Conservation (phyloP, 2,888 invertebrate genomes). For the Drosophila formosana region DNA sequence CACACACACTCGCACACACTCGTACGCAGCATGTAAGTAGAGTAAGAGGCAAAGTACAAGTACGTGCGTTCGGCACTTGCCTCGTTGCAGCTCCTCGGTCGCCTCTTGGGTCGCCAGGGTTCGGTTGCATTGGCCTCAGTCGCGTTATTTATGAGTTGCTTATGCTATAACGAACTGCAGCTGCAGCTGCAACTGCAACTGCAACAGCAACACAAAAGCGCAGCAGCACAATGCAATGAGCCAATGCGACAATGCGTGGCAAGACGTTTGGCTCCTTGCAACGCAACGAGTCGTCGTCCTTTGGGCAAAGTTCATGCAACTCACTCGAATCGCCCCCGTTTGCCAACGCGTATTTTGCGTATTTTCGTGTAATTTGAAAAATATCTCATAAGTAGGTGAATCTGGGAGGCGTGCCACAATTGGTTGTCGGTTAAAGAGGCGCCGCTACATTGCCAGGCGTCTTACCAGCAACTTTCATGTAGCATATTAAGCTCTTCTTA, state of each 20-base stretch:
- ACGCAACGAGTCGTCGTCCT: conserved; percentile 52
- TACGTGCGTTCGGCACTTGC: conserved; percentile 49
- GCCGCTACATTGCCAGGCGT: conserved; percentile 18
- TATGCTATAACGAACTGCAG: conserved; percentile 74
- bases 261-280: conserved; percentile 22
- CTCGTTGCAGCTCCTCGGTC: conserved; percentile 25
- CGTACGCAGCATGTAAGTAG: conserved; percentile 53
- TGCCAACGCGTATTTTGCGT: conserved; percentile 46
- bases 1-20: conserved; percentile 14
- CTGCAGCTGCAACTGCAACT: conserved; percentile 20
- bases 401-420: conserved; percentile 36
- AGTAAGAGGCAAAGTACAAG: conserved; percentile 70
- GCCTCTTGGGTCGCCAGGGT: conserved; percentile 8
- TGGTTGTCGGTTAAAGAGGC: conserved; percentile 31
- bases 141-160: conserved; percentile 78
- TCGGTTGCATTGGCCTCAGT: conserved; percentile 55
- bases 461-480: conserved; percentile 9
- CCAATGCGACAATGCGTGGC: conserved; percentile 50
- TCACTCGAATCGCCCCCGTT: conserved; percentile 26
- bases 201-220: conserved; percentile 42
- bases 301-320: conserved; percentile 60
- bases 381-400: conserved; percentile 51
- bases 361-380: conserved; percentile 59
- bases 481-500: conserved; percentile 2
- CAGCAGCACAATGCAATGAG: conserved; percentile 44